Evolutionary conservation across 2,113 vertebrate species (phyloP).

Genomic region (Parus major): DNA sequence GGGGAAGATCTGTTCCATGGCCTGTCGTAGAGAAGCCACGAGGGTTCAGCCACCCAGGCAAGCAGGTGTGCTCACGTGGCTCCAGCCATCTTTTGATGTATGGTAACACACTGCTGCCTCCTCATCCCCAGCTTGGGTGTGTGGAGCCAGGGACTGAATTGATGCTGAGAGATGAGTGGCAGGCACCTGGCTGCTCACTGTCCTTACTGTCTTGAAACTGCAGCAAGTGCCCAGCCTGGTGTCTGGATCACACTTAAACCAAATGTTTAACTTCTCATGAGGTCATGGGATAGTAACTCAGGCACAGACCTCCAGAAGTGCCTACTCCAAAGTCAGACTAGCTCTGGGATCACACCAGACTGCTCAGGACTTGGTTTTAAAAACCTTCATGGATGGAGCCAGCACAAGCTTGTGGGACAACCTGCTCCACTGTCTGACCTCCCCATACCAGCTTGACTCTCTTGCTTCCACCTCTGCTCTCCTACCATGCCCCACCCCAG

Average conservation of each 20-base stretch:
- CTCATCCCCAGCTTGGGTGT: no score
- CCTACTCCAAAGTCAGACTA: not conserved
- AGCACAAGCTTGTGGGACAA: not conserved
- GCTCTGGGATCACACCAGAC: not conserved
- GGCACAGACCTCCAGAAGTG: not conserved
- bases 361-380: not conserved
- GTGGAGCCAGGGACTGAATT: accelerated
- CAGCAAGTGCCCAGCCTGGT: not conserved
- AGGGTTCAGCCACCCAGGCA: not conserved
- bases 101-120: not conserved
- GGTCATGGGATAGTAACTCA: not conserved
- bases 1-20: not conserved
- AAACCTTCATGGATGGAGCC: not conserved
- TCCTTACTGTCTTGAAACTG: not conserved
- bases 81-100: not conserved
- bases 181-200: not conserved
- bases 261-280: not conserved
- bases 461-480: not conserved
- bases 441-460: not conserved
- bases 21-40: not conserved
- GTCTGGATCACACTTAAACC: not conserved
- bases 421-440: not conserved
- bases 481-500: not conserved
- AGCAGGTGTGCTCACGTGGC: not conserved
- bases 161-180: accelerated